Evolutionary conservation across 2,888 invertebrate species (phyloP), one percentile per base, ranked within the genome.

Genomic region (Oxycera nigricornis): DNA sequence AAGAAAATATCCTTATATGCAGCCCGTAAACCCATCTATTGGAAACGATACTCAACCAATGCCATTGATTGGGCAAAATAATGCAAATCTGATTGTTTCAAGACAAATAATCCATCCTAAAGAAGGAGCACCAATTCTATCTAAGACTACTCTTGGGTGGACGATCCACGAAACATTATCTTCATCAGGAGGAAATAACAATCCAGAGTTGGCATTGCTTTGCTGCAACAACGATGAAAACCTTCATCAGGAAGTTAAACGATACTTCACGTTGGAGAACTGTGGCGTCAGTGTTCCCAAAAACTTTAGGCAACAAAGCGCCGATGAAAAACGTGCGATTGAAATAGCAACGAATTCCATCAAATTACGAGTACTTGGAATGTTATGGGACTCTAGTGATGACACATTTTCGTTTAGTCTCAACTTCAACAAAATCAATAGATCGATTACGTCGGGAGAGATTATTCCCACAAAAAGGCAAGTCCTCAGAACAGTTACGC

Each of bases 261-360:
- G 24, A 17, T 55, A 55, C 20, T 55, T 55, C 20, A 55, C 55
- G 17, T 55, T 55, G 55, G 55, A 55, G 24, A 55, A 55, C 22
- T 55, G 17, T 24, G 55, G 55, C 17, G 55, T 24, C 22, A 4
- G 2, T 17, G 39, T 6, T 9, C 11, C 39, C 7, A 39, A 39
- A 39, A 39, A n/a, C n/a, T n/a, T 39, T 9, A 11, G 7, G 39
- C 6, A 39, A 11, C 39, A 6, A 39, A 39, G 7, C 11, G 39
- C 39, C 7, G 11, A 11, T 11, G 39, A 39, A 11, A 39, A 39
- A 39, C 39, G 39, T 11, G 39, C 39, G 6, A 6, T 39, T 39
- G 39, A 39, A 9, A 39, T 39, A 6, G 39, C 39, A 39, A 11
- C 39, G 11, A 39, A 39, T 39, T 39, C 39, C n/a, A n/a, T n/a